Conservation (phyloP, 2,888 invertebrate species). For the Dysmachus trigonus region DNA sequence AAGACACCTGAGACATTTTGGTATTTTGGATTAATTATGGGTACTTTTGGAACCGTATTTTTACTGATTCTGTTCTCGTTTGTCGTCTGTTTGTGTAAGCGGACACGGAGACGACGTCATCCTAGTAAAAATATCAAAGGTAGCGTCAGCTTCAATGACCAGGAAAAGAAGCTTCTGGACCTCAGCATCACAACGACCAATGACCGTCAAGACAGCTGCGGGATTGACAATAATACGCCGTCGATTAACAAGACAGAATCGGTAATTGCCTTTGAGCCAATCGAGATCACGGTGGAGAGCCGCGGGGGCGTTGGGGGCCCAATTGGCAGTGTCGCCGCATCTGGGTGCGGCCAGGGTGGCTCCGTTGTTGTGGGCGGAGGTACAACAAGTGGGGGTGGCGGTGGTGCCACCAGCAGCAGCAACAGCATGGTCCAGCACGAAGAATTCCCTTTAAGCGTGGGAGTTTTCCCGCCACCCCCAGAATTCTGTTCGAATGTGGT, state of each 20-base stretch:
- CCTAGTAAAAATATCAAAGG: slow-evolving; percentile 77
- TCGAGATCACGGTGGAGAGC: slow-evolving; percentile 71
- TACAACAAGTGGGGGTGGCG: background rate
- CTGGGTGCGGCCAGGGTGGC: slow-evolving; percentile 33
- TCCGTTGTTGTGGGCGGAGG: background rate
- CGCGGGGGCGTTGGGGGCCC: slow-evolving; percentile 55
- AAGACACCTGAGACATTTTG: slow-evolving; percentile 80
- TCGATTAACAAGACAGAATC: slow-evolving; percentile 65
- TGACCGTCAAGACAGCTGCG: slow-evolving; percentile 71
- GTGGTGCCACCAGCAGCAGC: slow-evolving; percentile 35
- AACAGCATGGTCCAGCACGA: slow-evolving; percentile 53
- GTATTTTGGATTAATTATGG: slow-evolving; percentile 77
- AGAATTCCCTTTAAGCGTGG: slow-evolving; percentile 65
- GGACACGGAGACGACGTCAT: slow-evolving; percentile 65
- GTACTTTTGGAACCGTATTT: slow-evolving; percentile 74
- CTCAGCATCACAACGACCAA: slow-evolving; percentile 79
- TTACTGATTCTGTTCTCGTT: slow-evolving; percentile 70
- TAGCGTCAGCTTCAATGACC: slow-evolving; percentile 85
- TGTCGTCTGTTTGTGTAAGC: slow-evolving; percentile 68
- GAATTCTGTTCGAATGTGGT: slow-evolving; percentile 68
- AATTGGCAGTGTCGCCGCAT: slow-evolving; percentile 53
- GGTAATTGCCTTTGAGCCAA: slow-evolving; percentile 69
- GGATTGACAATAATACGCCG: slow-evolving; percentile 72
- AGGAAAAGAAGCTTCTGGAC: slow-evolving; percentile 86
- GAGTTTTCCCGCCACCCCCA: slow-evolving; percentile 68